Percentiles rank a stretch among this genome's conserved stretches.
phyloP scores from a whole-genome alignment of 2,888 invertebrate genomes.

The Amphipyra tragopoginis region DNA sequence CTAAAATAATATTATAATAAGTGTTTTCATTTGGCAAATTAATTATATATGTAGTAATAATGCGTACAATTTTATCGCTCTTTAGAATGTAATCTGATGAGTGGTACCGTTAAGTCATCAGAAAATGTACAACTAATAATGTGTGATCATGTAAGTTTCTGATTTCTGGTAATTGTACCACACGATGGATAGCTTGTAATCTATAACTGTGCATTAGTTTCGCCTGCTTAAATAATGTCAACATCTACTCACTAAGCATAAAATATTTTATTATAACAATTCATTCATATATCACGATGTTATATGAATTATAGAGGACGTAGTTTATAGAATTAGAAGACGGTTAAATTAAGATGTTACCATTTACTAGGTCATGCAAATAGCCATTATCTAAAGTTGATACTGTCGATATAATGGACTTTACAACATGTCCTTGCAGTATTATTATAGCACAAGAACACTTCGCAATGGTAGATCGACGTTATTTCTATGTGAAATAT shows the following conservation, averaged over 20 bases:
- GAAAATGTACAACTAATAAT: slow-evolving; percentile 70
- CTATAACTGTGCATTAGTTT: slow-evolving; percentile 81
- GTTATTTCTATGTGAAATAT: slow-evolving; percentile 57
- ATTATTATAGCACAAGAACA: slow-evolving; percentile 71
- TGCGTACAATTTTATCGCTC: slow-evolving; percentile 84
- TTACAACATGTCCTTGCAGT: slow-evolving; percentile 59
- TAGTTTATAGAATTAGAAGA: slow-evolving; percentile 83
- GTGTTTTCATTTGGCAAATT: slow-evolving; percentile 88
- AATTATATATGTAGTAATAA: slow-evolving; percentile 80
- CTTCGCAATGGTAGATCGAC: slow-evolving; percentile 63
- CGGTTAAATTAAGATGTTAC: slow-evolving; percentile 78
- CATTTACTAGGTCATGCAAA: slow-evolving; percentile 70
- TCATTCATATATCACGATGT: slow-evolving; percentile 80
- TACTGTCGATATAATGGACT: slow-evolving; percentile 58
- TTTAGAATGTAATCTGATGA: slow-evolving; percentile 74
- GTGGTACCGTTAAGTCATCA: slow-evolving; percentile 76
- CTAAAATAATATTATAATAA: slow-evolving; percentile 80
- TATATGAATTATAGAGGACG: slow-evolving; percentile 76
- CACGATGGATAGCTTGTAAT: slow-evolving; percentile 40
- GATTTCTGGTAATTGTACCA: slow-evolving; percentile 68
- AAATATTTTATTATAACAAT: slow-evolving; percentile 86
- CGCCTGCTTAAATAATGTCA: slow-evolving; percentile 72
- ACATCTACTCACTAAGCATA: slow-evolving; percentile 47
- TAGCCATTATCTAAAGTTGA: slow-evolving; percentile 55
- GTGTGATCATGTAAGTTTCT: slow-evolving; percentile 77